Conservation (phyloP, 2,113 vertebrate species). For the Girardinichthys multiradiatus region DNA sequence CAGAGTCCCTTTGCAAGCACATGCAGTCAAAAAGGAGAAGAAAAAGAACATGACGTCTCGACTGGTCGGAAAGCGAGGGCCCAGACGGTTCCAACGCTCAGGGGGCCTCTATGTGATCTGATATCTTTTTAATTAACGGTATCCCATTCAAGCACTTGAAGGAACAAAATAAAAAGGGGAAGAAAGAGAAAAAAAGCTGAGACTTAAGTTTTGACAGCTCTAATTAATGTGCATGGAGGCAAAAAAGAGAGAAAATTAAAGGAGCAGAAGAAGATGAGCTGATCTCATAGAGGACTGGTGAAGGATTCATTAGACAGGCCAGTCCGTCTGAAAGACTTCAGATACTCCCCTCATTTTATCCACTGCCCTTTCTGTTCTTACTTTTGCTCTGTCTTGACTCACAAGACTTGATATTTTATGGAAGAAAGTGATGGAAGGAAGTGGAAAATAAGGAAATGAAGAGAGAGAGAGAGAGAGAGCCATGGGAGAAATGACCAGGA, state of each 20-base stretch:
- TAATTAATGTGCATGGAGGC: constrained; percentile 82
- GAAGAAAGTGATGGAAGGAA: constrained; percentile 37
- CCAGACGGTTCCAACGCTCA: constrained; percentile 69
- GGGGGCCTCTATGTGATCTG: constrained; percentile 81
- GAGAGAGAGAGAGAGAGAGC: constrained; percentile 33
- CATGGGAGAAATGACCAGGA: constrained; percentile 15
- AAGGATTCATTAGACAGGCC: constrained; percentile 82
- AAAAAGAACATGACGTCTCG: constrained; percentile 55
- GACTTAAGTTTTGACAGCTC: constrained; percentile 84
- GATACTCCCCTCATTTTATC: constrained; percentile 62
- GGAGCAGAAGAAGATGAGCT: constrained; percentile 58
- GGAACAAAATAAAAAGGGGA: constrained; percentile 75
- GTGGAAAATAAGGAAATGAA: constrained; percentile 35
- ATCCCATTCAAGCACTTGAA: constrained; percentile 84
- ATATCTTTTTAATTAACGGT: constrained; percentile 88
- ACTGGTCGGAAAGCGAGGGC: constrained; percentile 69
- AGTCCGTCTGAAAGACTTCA: constrained; percentile 78
- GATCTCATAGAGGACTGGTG: constrained; percentile 68
- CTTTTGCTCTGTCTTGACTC: constrained; percentile 13
- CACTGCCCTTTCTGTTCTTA: not conserved
- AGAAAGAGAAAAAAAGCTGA: constrained; percentile 62
- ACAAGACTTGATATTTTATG: constrained; percentile 17
- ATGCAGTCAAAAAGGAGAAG: constrained; percentile 24
- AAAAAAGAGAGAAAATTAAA: constrained; percentile 43
- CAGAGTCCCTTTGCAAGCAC: constrained; percentile 59